phyloP scores from a whole-genome alignment of 37 sponge, comb jelly and placozoan species.

The Cladorhizidae sp. region DNA sequence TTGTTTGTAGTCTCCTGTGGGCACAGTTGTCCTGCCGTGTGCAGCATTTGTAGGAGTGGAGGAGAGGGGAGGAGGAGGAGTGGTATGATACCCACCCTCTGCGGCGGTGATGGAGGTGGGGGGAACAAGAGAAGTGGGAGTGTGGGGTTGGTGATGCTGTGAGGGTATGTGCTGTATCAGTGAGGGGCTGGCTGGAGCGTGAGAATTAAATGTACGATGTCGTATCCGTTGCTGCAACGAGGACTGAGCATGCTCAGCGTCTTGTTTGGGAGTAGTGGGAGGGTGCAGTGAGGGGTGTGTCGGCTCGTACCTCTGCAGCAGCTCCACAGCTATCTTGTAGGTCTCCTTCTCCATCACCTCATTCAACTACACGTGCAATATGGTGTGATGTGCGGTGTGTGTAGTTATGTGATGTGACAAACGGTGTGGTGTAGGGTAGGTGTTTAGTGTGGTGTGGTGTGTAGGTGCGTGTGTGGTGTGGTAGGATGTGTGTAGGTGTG shows the following conservation, averaged over 20 bases:
- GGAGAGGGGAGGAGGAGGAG: neutral
- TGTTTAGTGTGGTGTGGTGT: too few species aligned
- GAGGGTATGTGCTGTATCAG: neutral
- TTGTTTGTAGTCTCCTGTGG: neutral
- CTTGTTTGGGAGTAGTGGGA: neutral
- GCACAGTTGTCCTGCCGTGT: neutral
- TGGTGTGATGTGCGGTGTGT: too few species aligned
- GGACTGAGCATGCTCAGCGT: neutral
- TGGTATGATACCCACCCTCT: neutral
- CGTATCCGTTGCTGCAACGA: neutral
- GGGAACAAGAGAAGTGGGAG: neutral
- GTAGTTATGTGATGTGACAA: too few species aligned
- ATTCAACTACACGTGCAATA: constrained; percentile 28
- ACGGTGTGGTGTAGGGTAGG: too few species aligned
- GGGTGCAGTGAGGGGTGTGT: constrained; percentile 21
- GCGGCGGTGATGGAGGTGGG: neutral
- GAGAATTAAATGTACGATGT: neutral
- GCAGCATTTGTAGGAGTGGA: neutral
- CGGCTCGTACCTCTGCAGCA: constrained; percentile 54
- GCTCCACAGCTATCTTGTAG: constrained; percentile 41
- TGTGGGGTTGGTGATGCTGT: neutral
- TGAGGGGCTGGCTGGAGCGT: neutral
- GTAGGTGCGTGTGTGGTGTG: too few species aligned
- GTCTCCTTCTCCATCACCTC: constrained; percentile 73
- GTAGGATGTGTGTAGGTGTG: too few species aligned